A percentile compares a stretch with the other conserved stretches of the same genome.
Evolutionary conservation across 2,797 vertebrate genomes (phyloP).

Genomic region (Mus caroli): DNA sequence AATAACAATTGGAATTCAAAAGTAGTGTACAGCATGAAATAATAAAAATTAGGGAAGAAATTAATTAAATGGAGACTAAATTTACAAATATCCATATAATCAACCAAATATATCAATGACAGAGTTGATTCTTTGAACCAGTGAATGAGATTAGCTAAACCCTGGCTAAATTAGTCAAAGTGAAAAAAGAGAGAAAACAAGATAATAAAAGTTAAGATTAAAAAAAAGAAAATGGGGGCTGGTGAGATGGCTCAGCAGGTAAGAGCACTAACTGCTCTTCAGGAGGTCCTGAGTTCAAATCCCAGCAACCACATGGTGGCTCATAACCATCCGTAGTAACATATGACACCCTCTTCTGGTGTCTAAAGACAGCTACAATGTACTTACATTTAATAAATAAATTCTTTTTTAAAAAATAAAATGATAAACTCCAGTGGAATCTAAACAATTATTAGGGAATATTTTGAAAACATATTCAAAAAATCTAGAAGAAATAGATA

Average conservation of each 20-base stretch:
- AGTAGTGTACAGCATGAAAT: neutral
- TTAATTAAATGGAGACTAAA: neutral
- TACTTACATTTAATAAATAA: too few species aligned
- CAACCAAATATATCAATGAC: neutral
- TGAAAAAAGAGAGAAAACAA: neutral
- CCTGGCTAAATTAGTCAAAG: neutral
- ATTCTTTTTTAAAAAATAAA: too few species aligned
- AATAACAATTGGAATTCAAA: neutral
- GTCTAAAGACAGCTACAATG: too few species aligned
- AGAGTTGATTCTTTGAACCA: neutral
- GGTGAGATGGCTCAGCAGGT: too few species aligned
- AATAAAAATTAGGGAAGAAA: neutral
- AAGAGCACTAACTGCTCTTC: too few species aligned
- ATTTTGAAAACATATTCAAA: neutral
- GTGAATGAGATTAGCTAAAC: neutral
- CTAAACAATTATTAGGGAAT: neutral
- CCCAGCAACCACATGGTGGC: too few species aligned
- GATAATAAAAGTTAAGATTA: neutral
- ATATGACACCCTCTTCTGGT: too few species aligned
- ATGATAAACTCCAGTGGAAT: neutral
- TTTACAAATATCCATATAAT: neutral
- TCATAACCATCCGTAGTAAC: too few species aligned
- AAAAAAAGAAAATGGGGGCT: neutral
- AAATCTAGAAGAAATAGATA: neutral
- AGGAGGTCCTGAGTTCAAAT: too few species aligned